Evolutionary conservation across 1,140 invertebrate genomes (phyloP).

Genomic region (Megalonaias nervosa): DNA sequence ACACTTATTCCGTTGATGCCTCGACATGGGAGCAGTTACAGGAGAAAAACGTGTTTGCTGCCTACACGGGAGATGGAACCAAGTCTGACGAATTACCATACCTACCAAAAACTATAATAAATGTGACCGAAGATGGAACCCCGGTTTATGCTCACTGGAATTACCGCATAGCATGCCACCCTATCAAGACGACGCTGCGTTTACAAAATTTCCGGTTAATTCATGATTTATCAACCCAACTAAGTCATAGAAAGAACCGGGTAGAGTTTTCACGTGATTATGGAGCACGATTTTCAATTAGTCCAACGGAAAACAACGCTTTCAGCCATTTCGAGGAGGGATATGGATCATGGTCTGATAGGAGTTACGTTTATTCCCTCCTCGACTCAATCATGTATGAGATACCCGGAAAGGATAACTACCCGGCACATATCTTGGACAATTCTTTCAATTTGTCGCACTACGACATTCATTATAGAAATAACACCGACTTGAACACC

Average conservation of each 20-base stretch:
- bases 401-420: constrained; percentile 63
- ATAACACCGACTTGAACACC: constrained; percentile 43
- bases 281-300: too few species aligned
- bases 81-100: constrained; percentile 47
- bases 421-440: constrained; percentile 46
- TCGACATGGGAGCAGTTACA: constrained; percentile 38
- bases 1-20: constrained; percentile 45
- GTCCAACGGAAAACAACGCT: too few species aligned
- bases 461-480: constrained; percentile 17
- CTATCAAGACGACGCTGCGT: too few species aligned
- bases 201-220: too few species aligned
- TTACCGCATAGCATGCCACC: constrained; percentile 41
- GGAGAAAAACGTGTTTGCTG: constrained; percentile 38
- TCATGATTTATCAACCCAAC: too few species aligned
- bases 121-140: constrained; percentile 37
- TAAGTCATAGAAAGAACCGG: too few species aligned
- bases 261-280: too few species aligned
- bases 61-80: constrained; percentile 43
- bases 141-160: constrained; percentile 51
- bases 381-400: constrained; percentile 59
- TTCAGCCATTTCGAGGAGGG: background rate
- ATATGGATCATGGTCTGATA: constrained; percentile 24
- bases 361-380: constrained; percentile 15
- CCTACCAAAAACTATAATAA: constrained; percentile 46
- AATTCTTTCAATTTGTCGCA: constrained; percentile 39